Conservation (phyloP, 1,140 invertebrate genomes). For the Drosophila hydei region DNA sequence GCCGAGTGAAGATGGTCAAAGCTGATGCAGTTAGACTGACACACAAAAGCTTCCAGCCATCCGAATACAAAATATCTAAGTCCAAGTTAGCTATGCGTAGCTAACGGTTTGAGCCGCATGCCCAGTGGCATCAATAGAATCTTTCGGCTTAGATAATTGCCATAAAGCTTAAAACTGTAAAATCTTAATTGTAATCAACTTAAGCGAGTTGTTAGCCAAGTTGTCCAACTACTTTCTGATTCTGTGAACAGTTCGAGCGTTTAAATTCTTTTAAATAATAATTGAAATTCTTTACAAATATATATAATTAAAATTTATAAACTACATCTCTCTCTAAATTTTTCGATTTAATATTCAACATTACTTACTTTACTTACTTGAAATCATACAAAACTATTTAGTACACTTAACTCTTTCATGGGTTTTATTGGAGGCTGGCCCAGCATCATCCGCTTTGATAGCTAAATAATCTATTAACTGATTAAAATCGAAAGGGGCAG, state of each 20-base stretch:
- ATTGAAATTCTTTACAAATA: no score
- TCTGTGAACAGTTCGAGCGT: neutral
- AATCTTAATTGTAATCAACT: conserved; percentile 27
- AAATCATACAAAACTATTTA: no score
- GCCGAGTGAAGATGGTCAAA: conserved; percentile 63
- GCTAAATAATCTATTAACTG: conserved; percentile 81
- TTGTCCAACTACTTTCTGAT: conserved; percentile 15
- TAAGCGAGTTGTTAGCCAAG: conserved; percentile 1
- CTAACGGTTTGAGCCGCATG: conserved; percentile 36
- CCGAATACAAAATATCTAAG: conserved; percentile 16
- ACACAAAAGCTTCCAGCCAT: conserved; percentile 38
- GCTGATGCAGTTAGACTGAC: conserved; percentile 41
- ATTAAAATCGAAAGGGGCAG: conserved; percentile 66
- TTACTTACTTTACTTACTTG: no score
- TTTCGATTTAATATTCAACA: neutral
- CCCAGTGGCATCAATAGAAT: conserved; percentile 45
- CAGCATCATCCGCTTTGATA: conserved; percentile 23
- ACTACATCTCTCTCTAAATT: no score
- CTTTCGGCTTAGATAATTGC: conserved; percentile 33
- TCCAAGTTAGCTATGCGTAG: conserved; percentile 47
- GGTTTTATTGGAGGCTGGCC: conserved; percentile 5
- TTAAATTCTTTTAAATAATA: no score
- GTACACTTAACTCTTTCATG: neutral
- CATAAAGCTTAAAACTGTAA: conserved; percentile 34
- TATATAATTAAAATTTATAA: no score